These are phyloP conservation scores for Isurus oxyrinchus DNA, from an alignment of 2,113 vertebrate genomes.

Conservation along the genomic window DNA sequence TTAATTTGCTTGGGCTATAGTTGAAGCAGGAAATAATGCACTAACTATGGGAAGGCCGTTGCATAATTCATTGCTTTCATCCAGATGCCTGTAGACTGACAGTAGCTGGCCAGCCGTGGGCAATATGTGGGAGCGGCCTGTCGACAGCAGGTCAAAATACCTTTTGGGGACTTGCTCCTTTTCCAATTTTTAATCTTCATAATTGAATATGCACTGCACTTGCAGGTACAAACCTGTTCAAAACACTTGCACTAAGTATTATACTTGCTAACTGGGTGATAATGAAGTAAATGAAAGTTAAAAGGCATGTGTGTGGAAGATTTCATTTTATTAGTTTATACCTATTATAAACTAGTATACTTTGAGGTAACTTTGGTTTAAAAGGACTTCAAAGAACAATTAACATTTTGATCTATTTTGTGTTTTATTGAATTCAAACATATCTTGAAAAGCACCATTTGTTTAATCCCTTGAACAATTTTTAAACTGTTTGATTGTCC, in stretches of 20 bases:
- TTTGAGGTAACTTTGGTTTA: not conserved
- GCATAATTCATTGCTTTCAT: not conserved
- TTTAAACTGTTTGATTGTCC: not conserved
- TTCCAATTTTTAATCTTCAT: not conserved
- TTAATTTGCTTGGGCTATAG: not conserved
- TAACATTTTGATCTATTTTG: not conserved
- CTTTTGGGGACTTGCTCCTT: not conserved
- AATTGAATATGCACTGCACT: not conserved
- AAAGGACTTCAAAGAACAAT: not conserved
- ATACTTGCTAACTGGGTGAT: not conserved
- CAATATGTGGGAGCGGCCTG: not conserved
- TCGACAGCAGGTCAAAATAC: not conserved
- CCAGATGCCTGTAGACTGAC: not conserved
- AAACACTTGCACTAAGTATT: not conserved
- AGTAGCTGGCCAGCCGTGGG: not conserved
- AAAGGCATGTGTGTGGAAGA: not conserved
- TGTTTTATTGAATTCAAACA: not conserved
- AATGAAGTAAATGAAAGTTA: not conserved
- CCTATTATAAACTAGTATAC: not conserved
- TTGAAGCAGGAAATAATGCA: not conserved
- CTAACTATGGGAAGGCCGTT: not conserved
- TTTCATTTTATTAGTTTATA: not conserved
- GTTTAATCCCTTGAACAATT: not conserved
- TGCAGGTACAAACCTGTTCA: not conserved
- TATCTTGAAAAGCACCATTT: not conserved